Conservation (phyloP, 2,113 vertebrate species). For the Semicossyphus pulcher region DNA sequence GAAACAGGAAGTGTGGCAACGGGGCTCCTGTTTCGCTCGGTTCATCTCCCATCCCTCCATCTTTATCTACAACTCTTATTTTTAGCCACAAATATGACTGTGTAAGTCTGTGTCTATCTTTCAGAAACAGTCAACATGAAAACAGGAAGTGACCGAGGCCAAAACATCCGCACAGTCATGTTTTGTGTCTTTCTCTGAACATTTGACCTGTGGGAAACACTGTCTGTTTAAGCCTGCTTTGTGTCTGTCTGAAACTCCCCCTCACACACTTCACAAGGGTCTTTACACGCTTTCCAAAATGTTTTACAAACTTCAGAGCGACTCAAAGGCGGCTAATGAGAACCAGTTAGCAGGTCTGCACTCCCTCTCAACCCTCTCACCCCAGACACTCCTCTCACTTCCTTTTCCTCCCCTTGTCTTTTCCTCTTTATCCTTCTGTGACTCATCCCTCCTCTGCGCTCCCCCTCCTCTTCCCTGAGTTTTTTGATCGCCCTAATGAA, state of each 20-base stretch:
- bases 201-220: slow-evolving; percentile 9
- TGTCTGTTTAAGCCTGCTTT: neutral
- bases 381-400: slow-evolving; percentile 36
- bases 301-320: slow-evolving; percentile 37
- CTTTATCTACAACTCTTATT: slow-evolving; percentile 12
- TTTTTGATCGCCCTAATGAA: neutral
- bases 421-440: slow-evolving; percentile 10
- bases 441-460: neutral
- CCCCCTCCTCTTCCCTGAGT: neutral
- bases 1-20: slow-evolving; percentile 61
- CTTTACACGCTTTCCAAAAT: slow-evolving; percentile 17
- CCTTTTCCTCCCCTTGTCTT: slow-evolving; percentile 35
- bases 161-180: slow-evolving; percentile 24
- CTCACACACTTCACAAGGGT: slow-evolving; percentile 7
- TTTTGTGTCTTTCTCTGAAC: neutral
- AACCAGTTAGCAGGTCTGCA: slow-evolving; percentile 10
- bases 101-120: neutral
- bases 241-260: neutral
- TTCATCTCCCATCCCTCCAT: slow-evolving; percentile 5
- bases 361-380: slow-evolving; percentile 19
- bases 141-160: slow-evolving; percentile 35
- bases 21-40: neutral
- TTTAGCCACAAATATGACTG: neutral
- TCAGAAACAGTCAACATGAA: slow-evolving; percentile 11
- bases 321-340: slow-evolving; percentile 52